Conservation (phyloP, 2,888 invertebrate species). For the Hofmannophila pseudospretella region DNA sequence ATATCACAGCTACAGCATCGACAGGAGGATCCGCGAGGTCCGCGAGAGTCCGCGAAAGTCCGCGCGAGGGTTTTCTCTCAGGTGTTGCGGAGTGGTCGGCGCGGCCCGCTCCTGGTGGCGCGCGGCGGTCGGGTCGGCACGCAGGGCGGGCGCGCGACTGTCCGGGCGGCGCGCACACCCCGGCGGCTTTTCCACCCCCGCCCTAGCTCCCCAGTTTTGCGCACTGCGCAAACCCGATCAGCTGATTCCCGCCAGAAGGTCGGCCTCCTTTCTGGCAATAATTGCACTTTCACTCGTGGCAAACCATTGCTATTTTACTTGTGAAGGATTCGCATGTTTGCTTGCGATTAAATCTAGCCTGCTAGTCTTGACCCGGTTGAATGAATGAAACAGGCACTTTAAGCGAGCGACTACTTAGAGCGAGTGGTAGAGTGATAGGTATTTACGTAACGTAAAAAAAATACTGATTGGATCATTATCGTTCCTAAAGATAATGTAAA, state of each 20-base stretch:
- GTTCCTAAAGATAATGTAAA: no score
- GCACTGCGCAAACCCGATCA: slow-evolving; percentile 75
- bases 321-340: background rate
- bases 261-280: slow-evolving; percentile 27
- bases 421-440: no score
- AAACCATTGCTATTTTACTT: slow-evolving; percentile 8
- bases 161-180: slow-evolving; percentile 37
- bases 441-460: no score
- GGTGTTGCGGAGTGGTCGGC: slow-evolving; percentile 21
- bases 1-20: slow-evolving; percentile 50
- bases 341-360: background rate
- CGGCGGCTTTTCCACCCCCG: slow-evolving; percentile 23
- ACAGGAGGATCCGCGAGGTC: slow-evolving; percentile 16
- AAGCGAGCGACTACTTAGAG: no score
- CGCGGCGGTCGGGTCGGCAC: slow-evolving; percentile 31
- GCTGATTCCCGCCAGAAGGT: slow-evolving; percentile 76
- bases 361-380: no score
- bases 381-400: no score
- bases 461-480: no score
- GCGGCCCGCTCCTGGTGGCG: slow-evolving; percentile 24
- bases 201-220: slow-evolving; percentile 62
- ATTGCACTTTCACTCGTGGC: slow-evolving; percentile 39
- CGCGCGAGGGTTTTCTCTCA: slow-evolving; percentile 32
- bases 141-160: slow-evolving; percentile 34
- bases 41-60: slow-evolving; percentile 15